Evolutionary conservation across 1,140 invertebrate species (phyloP).

Genomic region (Hirudo medicinalis): DNA sequence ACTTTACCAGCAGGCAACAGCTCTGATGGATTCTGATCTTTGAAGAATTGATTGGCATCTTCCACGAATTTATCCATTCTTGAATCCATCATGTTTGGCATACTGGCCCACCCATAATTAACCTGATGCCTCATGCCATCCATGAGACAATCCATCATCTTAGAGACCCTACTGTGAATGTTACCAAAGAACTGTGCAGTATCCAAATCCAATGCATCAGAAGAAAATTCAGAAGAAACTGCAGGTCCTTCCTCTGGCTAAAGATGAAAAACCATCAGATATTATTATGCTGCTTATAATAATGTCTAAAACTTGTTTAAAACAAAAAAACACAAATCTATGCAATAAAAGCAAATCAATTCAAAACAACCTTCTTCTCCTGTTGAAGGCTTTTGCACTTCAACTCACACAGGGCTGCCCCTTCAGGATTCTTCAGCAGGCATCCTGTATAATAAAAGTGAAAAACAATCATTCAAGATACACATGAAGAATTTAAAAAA

Average conservation of each 20-base stretch:
- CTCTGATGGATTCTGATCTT: background rate
- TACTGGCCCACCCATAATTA: background rate
- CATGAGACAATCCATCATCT: constrained; percentile 11
- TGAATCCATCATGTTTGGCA: too few relatives aligned
- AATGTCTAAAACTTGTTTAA: too few relatives aligned
- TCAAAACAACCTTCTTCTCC: background rate
- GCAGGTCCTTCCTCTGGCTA: too few relatives aligned
- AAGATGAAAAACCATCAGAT: too few relatives aligned
- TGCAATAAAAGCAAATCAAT: too few relatives aligned
- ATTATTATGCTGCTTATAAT: too few relatives aligned
- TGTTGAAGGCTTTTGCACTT: background rate
- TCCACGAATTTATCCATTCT: too few relatives aligned
- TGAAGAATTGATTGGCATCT: constrained; percentile 5
- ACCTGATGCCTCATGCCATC: constrained; percentile 3
- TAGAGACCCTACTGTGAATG: background rate
- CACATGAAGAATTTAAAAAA: too few relatives aligned
- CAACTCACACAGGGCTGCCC: background rate
- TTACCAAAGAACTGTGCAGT: background rate
- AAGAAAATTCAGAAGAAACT: too few relatives aligned
- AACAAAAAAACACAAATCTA: too few relatives aligned
- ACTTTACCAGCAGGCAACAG: background rate
- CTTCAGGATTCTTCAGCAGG: constrained; percentile 9
- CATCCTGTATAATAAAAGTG: background rate
- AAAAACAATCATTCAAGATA: background rate
- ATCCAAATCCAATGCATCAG: too few relatives aligned